Evolutionary conservation across 2,797 vertebrate genomes (phyloP).

Genomic region (Poecilia velifera): DNA sequence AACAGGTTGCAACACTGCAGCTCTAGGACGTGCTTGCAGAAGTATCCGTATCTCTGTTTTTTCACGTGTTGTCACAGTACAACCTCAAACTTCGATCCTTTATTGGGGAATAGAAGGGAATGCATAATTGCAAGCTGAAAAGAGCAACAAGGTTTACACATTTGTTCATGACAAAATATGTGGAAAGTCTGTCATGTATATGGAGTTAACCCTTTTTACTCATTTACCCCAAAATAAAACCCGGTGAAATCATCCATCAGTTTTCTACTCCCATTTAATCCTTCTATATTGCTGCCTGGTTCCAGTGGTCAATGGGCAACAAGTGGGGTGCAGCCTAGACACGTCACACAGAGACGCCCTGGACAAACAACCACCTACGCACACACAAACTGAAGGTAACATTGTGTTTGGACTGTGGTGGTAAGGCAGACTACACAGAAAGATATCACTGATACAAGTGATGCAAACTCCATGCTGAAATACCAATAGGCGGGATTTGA

Average conservation of each 20-base stretch:
- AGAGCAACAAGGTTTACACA: background rate
- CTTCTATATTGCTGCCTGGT: background rate
- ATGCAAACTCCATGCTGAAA: background rate
- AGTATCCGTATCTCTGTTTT: background rate
- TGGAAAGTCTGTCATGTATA: background rate
- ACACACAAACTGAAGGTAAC: background rate
- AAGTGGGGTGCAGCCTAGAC: background rate
- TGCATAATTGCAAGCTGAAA: background rate
- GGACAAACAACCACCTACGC: background rate
- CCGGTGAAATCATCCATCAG: background rate
- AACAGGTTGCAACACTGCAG: slow-evolving; percentile 3
- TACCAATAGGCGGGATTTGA: background rate
- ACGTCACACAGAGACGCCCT: background rate
- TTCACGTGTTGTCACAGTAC: background rate
- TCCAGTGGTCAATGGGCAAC: background rate
- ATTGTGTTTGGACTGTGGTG: background rate
- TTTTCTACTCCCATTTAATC: background rate
- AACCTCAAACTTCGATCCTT: background rate
- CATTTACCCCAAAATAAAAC: background rate
- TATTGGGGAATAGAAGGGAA: too few relatives aligned
- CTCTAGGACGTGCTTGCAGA: background rate
- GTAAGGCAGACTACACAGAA: background rate
- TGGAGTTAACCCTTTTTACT: background rate
- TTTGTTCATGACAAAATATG: background rate
- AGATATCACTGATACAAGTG: background rate